These are phyloP conservation scores for Micronisus gabar DNA, from an alignment of 2,113 vertebrate species.

Conservation along the genomic window DNA sequence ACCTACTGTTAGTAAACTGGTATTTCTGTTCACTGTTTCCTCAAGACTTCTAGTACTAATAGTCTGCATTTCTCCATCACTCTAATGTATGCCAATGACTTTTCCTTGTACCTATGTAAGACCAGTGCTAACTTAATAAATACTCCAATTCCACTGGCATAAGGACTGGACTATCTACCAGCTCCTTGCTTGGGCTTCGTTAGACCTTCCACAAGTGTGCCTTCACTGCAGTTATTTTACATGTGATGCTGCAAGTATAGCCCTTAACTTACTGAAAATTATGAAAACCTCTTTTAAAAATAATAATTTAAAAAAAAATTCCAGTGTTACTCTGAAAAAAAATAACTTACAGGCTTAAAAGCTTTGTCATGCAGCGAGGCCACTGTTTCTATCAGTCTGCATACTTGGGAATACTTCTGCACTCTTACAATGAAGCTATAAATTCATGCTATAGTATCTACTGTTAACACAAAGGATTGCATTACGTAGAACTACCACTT, in stretches of 20 bases:
- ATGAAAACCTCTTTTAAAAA: not conserved
- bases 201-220: not conserved
- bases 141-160: not conserved
- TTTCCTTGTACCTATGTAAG: not conserved
- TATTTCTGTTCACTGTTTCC: not conserved
- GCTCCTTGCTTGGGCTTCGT: not conserved
- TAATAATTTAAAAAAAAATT: not conserved
- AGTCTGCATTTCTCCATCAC: not conserved
- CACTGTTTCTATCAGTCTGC: not conserved
- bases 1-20: not conserved
- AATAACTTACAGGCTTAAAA: not conserved
- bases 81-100: not conserved
- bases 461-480: not conserved
- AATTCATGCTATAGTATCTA: not conserved
- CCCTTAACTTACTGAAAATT: not conserved
- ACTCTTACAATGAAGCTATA: not conserved
- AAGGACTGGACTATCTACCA: not conserved
- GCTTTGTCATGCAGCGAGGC: not conserved
- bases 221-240: not conserved
- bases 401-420: not conserved
- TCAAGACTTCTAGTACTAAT: not conserved
- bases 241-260: not conserved
- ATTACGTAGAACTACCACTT: not conserved
- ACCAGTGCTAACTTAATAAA: not conserved
- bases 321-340: not conserved